Conservation (phyloP, 2,888 invertebrate genomes). For the Leptopilina syphax region DNA sequence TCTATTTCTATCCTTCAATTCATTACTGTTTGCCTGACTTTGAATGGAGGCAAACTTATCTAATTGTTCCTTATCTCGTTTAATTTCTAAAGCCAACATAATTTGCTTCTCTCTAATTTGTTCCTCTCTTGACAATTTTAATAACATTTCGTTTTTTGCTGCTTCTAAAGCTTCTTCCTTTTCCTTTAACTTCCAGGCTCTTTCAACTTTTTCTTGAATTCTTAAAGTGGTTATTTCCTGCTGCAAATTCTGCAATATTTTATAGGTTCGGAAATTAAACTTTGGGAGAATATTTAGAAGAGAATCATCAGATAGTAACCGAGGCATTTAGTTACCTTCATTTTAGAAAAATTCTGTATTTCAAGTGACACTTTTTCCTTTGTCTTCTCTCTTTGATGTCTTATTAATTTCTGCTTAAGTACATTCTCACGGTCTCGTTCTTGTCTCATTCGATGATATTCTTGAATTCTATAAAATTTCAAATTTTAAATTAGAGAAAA, state of each 20-base stretch:
- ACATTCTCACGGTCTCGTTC: neutral
- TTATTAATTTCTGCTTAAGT: neutral
- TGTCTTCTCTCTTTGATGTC: neutral
- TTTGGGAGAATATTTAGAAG: too few relatives aligned
- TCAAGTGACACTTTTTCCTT: neutral
- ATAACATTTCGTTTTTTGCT: conserved; percentile 78
- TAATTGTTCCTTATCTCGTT: conserved; percentile 82
- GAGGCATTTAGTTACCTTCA: neutral
- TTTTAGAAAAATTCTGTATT: neutral
- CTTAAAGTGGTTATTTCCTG: conserved; percentile 79
- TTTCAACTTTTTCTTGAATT: conserved; percentile 82
- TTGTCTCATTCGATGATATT: conserved; percentile 6
- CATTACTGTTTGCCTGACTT: conserved; percentile 78
- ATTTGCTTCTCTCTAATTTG: conserved; percentile 81
- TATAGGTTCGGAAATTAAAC: neutral
- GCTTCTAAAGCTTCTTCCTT: conserved; percentile 80
- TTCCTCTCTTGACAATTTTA: conserved; percentile 79
- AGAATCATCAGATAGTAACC: too few relatives aligned
- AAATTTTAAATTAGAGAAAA: neutral
- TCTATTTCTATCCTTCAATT: conserved; percentile 77
- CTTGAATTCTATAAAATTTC: neutral
- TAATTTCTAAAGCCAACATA: conserved; percentile 83
- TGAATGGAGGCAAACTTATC: conserved; percentile 80
- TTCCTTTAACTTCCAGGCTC: conserved; percentile 84
- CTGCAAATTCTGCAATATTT: conserved; percentile 75